These are phyloP conservation scores for Acleris sparsana DNA, from an alignment of 2,888 invertebrate genomes.

Conservation along the genomic window DNA sequence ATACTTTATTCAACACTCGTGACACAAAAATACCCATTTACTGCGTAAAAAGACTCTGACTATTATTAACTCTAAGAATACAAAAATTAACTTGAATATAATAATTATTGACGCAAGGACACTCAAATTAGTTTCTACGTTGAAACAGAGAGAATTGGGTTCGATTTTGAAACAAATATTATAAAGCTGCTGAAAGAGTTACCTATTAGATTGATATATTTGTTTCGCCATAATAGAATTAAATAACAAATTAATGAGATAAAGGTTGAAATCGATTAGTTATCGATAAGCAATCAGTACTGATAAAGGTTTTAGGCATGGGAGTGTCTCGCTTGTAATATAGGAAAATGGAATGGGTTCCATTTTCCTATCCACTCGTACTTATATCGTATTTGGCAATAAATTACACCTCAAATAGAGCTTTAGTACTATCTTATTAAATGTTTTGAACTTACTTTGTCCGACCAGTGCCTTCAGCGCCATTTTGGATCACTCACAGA, in stretches of 20 bases:
- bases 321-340: not conserved
- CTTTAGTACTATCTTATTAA: conserved; percentile 11
- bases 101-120: conserved; percentile 24
- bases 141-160: not conserved
- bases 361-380: too few relatives aligned
- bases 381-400: not conserved
- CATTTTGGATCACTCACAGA: conserved; percentile 89
- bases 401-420: not conserved
- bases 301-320: conserved; percentile 2
- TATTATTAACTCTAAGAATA: not conserved
- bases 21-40: not conserved
- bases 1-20: conserved; percentile 47
- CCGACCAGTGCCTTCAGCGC: conserved; percentile 94
- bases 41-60: not conserved
- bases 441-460: conserved; percentile 88
- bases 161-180: not conserved
- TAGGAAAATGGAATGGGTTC: not conserved
- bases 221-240: not conserved
- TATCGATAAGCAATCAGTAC: conserved; percentile 38
- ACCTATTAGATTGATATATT: too few relatives aligned
- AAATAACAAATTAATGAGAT: conserved; percentile 26
- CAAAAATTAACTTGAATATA: conserved; percentile 8
- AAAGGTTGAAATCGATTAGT: conserved; percentile 37
- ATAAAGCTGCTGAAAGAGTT: too few relatives aligned
- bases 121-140: not conserved